Evolutionary conservation across 2,113 vertebrate genomes (phyloP).

Genomic region (Eolophus roseicapilla): DNA sequence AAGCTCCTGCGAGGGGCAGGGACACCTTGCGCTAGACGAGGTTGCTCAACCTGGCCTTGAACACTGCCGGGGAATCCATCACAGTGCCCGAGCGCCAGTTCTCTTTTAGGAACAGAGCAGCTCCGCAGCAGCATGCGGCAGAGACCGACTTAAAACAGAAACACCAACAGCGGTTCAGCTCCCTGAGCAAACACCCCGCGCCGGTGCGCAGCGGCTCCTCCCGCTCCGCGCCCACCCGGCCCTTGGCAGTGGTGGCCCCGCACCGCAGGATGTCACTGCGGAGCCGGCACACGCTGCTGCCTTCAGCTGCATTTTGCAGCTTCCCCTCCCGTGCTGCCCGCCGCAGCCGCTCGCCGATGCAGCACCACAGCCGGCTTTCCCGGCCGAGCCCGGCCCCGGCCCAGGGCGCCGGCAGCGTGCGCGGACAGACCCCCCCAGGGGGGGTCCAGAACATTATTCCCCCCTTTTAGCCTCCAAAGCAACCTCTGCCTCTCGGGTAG

Average conservation of each 20-base stretch:
- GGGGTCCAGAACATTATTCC: not conserved
- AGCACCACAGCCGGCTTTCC: not conserved
- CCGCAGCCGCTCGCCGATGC: not conserved
- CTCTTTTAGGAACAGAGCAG: not conserved
- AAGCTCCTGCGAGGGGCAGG: not conserved
- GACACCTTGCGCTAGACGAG: not conserved
- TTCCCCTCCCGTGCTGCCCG: not conserved
- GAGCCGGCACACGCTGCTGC: not conserved
- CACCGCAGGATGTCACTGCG: constrained; percentile 48
- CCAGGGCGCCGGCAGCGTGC: not conserved
- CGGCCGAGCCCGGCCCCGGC: not conserved
- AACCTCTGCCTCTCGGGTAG: not conserved
- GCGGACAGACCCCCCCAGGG: not conserved
- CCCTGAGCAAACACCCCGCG: fast-evolving
- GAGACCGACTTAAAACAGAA: too few relatives aligned
- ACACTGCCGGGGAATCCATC: too few relatives aligned
- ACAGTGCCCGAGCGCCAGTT: not conserved
- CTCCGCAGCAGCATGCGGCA: not conserved
- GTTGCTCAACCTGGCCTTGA: too few relatives aligned
- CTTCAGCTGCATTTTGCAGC: not conserved
- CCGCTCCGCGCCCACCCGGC: not conserved
- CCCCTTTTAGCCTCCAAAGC: not conserved
- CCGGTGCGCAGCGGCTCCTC: not conserved
- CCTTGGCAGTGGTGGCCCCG: not conserved
- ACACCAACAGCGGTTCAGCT: fast-evolving